Conservation (phyloP, 2,113 vertebrate species). For the Oncorhynchus gorbuscha region DNA sequence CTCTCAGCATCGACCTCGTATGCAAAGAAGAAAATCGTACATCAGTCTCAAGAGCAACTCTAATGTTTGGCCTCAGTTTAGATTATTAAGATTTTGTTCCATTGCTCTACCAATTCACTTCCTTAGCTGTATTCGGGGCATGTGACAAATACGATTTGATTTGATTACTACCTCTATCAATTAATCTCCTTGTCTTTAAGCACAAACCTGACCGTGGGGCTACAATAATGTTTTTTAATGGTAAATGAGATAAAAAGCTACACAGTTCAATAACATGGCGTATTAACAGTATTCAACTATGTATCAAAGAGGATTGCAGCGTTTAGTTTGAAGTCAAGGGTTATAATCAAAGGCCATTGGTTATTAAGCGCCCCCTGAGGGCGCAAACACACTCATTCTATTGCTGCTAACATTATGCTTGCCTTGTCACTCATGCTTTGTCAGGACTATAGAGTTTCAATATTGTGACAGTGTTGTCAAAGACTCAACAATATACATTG, state of each 20-base stretch:
- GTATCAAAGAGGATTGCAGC: neutral
- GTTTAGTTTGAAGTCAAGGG: neutral
- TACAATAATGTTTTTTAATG: no score
- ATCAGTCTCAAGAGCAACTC: no score
- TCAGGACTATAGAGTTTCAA: neutral
- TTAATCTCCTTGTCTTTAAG: neutral
- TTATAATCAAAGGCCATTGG: neutral
- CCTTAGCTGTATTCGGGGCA: no score
- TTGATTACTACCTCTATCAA: no score
- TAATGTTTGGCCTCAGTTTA: no score
- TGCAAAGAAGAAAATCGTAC: no score
- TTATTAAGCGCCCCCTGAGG: neutral
- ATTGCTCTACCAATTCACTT: no score
- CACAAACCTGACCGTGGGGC: neutral
- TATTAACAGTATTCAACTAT: neutral
- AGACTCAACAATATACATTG: neutral
- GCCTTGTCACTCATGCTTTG: neutral
- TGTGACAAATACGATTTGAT: no score
- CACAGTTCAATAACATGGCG: neutral
- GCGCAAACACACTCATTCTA: neutral
- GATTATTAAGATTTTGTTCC: no score
- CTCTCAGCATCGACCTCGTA: no score
- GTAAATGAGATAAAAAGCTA: neutral
- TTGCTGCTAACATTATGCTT: neutral
- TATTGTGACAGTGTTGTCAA: slow-evolving; percentile 1